Evolutionary conservation across 2,888 invertebrate genomes (phyloP).

Genomic region (Theodoxus fluviatilis): DNA sequence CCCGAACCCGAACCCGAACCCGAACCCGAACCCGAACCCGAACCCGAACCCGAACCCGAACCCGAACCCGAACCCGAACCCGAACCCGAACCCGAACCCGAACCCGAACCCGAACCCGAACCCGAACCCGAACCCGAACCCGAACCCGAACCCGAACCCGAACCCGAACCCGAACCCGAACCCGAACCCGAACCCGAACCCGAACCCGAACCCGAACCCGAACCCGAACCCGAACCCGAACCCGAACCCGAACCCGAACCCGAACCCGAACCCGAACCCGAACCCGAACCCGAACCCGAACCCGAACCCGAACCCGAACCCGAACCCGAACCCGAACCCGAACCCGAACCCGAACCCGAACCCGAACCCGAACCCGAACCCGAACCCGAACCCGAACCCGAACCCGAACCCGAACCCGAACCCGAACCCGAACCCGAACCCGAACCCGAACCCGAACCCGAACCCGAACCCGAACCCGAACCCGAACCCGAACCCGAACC

Average conservation of each 20-base stretch:
- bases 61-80: slow-evolving; percentile 13
- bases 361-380: background rate
- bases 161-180: background rate
- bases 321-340: background rate
- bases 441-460: background rate
- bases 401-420: background rate
- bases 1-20: slow-evolving; percentile 16
- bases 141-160: background rate
- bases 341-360: background rate
- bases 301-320: background rate
- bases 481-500: background rate
- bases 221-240: background rate
- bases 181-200: background rate
- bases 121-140: background rate
- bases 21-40: slow-evolving; percentile 16
- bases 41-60: background rate
- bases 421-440: slow-evolving; percentile 9
- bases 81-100: background rate
- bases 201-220: slow-evolving; percentile 4
- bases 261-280: background rate
- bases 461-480: slow-evolving; percentile 5
- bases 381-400: slow-evolving; percentile 4
- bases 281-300: slow-evolving; percentile 5
- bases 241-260: slow-evolving; percentile 9
- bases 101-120: background rate